A percentile compares a stretch with the other conserved stretches of the same genome.
Conservation (phyloP, 2,797 vertebrate genomes). For the Poecilia gillii region DNA sequence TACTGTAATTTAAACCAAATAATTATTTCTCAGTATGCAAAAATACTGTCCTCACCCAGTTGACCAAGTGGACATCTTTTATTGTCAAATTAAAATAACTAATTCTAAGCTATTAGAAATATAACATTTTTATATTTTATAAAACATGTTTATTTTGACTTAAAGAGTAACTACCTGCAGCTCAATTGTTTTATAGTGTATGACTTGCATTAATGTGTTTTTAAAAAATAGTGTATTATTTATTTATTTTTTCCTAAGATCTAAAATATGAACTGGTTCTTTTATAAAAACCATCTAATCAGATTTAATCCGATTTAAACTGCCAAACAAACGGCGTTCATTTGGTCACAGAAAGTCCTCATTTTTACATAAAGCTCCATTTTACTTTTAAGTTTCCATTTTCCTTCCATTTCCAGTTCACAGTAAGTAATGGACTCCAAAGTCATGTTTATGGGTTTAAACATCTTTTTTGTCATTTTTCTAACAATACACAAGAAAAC, state of each 20-base stretch:
- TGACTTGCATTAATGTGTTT: too few relatives aligned
- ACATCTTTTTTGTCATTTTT: constrained; percentile 15
- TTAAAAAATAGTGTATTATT: too few relatives aligned
- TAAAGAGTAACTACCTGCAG: too few relatives aligned
- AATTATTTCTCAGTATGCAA: too few relatives aligned
- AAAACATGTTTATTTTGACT: too few relatives aligned
- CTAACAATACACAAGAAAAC: constrained; percentile 66
- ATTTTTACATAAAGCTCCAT: not conserved
- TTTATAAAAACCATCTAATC: not conserved
- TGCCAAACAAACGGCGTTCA: not conserved
- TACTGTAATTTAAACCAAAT: too few relatives aligned
- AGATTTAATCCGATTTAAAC: not conserved
- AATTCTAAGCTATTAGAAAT: too few relatives aligned
- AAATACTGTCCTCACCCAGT: too few relatives aligned
- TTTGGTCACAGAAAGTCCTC: not conserved
- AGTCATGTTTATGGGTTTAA: constrained; percentile 32
- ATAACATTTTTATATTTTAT: too few relatives aligned
- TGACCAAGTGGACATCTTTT: too few relatives aligned
- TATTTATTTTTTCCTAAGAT: not conserved
- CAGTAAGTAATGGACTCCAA: constrained; percentile 19
- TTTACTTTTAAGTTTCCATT: constrained; percentile 2
- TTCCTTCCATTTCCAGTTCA: not conserved
- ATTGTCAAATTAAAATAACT: too few relatives aligned
- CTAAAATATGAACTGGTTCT: not conserved
- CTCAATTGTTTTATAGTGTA: too few relatives aligned